Percentiles rank a stretch among this genome's conserved stretches.
These are phyloP conservation scores for Cydia amplana DNA, from an alignment of 1,140 invertebrate species.

Conservation along the genomic window DNA sequence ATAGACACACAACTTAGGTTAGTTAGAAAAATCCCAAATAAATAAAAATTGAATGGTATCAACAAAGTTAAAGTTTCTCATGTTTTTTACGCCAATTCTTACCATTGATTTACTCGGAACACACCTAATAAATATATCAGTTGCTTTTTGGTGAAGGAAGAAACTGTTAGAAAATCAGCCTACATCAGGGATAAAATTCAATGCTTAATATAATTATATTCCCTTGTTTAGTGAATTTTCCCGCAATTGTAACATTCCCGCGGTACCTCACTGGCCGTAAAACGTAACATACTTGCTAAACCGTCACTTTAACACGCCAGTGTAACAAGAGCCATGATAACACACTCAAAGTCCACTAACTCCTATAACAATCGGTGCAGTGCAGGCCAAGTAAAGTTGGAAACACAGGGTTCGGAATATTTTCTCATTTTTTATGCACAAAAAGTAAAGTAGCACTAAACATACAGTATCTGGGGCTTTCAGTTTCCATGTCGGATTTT, in stretches of 20 bases:
- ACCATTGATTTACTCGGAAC: too few relatives aligned
- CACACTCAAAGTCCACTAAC: background rate
- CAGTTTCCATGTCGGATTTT: background rate
- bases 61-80: too few relatives aligned
- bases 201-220: background rate
- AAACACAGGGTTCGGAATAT: background rate
- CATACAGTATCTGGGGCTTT: background rate
- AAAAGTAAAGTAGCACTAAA: conserved; percentile 26
- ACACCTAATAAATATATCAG: too few relatives aligned
- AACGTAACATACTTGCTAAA: conserved; percentile 27
- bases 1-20: too few relatives aligned
- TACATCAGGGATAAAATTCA: too few relatives aligned
- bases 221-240: background rate
- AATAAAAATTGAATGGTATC: too few relatives aligned
- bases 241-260: background rate
- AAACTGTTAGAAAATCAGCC: too few relatives aligned
- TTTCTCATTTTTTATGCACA: conserved; percentile 23
- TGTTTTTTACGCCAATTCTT: too few relatives aligned
- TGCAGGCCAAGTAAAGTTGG: conserved; percentile 10
- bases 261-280: conserved; percentile 1
- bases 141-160: too few relatives aligned
- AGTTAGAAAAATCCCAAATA: too few relatives aligned
- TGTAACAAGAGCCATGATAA: conserved; percentile 2
- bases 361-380: background rate
- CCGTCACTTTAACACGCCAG: conserved; percentile 5